These are phyloP conservation scores for Phaetusa simplex DNA, from an alignment of 2,113 vertebrate genomes.

Conservation along the genomic window DNA sequence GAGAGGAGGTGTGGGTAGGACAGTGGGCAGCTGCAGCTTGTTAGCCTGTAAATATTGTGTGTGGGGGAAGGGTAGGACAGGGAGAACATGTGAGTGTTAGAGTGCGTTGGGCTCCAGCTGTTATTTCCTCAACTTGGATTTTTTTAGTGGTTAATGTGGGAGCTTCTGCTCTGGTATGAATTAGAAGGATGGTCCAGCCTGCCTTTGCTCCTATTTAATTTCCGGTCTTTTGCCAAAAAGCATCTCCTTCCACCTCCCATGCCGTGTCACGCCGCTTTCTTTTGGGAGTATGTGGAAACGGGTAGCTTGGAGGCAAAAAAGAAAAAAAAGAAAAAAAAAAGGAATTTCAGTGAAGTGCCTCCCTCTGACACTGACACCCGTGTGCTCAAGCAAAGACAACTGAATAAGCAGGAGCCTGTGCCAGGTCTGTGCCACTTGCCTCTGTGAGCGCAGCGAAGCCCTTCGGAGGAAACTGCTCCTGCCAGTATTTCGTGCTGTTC, in stretches of 20 bases:
- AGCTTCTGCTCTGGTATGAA: conserved; percentile 13
- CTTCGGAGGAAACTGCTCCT: not conserved
- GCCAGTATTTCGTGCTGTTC: not conserved
- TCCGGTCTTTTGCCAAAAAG: conserved; percentile 40
- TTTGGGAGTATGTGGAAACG: not conserved
- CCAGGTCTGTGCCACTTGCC: not conserved
- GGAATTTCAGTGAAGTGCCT: conserved; percentile 38
- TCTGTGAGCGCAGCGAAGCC: not conserved
- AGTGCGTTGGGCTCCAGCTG: conserved; percentile 1
- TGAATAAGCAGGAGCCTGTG: not conserved
- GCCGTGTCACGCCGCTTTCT: not conserved
- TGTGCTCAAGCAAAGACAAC: not conserved
- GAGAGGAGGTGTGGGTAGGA: not conserved
- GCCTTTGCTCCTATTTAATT: conserved; percentile 38
- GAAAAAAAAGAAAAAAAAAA: not conserved
- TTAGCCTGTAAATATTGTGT: conserved; percentile 57
- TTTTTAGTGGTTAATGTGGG: not conserved
- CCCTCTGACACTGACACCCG: not conserved
- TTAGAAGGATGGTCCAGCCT: conserved; percentile 5
- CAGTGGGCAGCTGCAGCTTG: conserved; percentile 11
- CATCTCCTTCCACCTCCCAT: conserved; percentile 8
- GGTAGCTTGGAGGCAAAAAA: conserved; percentile 25
- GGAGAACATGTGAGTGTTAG: not conserved
- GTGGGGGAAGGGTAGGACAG: conserved; percentile 29
- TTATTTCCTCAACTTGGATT: not conserved